Evolutionary conservation across 2,888 invertebrate genomes (phyloP).

Genomic region (Argyresthia albistria): DNA sequence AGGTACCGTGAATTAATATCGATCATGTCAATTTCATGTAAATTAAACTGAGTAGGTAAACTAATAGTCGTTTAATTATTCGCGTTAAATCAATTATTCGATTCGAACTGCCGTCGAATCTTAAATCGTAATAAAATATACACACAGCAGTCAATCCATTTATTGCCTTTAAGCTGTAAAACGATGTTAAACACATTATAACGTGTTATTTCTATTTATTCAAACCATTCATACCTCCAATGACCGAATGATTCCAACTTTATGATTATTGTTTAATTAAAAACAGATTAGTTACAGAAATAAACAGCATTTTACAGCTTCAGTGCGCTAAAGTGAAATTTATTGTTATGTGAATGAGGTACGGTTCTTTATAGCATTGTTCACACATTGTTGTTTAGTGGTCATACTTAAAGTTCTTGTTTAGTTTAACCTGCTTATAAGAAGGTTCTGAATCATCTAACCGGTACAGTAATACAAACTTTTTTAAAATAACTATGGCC

Average conservation of each 20-base stretch:
- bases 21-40: background rate
- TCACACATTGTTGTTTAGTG: too few relatives aligned
- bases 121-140: slow-evolving; percentile 71
- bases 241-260: slow-evolving; percentile 49
- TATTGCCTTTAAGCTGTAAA: slow-evolving; percentile 70
- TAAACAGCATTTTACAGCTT: slow-evolving; percentile 17
- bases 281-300: slow-evolving; percentile 41
- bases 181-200: slow-evolving; percentile 68
- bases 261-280: slow-evolving; percentile 61
- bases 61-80: background rate
- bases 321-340: background rate
- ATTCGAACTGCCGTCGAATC: slow-evolving; percentile 65
- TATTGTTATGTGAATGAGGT: slow-evolving; percentile 1
- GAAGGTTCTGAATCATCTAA: too few relatives aligned
- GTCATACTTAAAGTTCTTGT: too few relatives aligned
- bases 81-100: slow-evolving; percentile 62
- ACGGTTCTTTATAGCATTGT: too few relatives aligned
- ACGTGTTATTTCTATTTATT: slow-evolving; percentile 68
- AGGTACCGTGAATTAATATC: too few relatives aligned
- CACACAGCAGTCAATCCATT: slow-evolving; percentile 69
- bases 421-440: too few relatives aligned
- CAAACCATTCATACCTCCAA: slow-evolving; percentile 56
- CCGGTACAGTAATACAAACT: too few relatives aligned
- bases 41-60: background rate
- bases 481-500: too few relatives aligned